Percentiles rank a stretch among this genome's conserved stretches.
Conservation (phyloP, 2,113 vertebrate genomes). For the Rhagologus leucostigma region DNA sequence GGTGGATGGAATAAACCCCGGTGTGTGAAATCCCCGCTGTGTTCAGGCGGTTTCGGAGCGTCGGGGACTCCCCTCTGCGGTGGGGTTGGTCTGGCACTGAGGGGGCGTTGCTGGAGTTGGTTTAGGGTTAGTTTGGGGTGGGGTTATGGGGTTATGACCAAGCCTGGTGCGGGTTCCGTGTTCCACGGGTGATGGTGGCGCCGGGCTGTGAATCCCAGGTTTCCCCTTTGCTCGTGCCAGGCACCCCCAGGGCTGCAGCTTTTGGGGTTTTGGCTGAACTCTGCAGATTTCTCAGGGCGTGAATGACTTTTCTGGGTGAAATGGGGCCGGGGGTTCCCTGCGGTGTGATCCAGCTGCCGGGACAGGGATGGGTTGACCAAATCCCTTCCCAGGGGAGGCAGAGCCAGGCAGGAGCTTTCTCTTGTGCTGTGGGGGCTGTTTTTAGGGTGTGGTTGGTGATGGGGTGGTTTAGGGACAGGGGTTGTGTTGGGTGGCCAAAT, state of each 20-base stretch:
- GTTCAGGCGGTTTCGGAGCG: background rate
- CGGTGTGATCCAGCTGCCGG: background rate
- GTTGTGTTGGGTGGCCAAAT: rapidly evolving
- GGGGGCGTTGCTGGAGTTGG: rapidly evolving
- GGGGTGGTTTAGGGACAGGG: background rate
- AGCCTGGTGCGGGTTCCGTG: background rate
- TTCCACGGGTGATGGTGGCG: background rate
- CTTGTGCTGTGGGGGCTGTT: rapidly evolving
- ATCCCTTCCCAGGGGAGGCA: background rate
- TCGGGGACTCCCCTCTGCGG: background rate
- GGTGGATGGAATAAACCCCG: background rate
- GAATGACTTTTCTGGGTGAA: background rate
- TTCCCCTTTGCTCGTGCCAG: rapidly evolving
- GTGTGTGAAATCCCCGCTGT: background rate
- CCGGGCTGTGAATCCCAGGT: background rate
- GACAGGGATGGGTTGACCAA: background rate
- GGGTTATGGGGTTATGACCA: background rate
- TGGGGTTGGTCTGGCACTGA: rapidly evolving
- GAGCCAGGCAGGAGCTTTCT: background rate
- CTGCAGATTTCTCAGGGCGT: background rate
- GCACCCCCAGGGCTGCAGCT: background rate
- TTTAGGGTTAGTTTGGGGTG: rapidly evolving
- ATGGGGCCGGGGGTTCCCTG: background rate
- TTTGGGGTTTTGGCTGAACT: background rate
- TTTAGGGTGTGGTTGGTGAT: rapidly evolving